Evolutionary conservation across 2,888 invertebrate species (phyloP).

Genomic region (Suillia variegata): DNA sequence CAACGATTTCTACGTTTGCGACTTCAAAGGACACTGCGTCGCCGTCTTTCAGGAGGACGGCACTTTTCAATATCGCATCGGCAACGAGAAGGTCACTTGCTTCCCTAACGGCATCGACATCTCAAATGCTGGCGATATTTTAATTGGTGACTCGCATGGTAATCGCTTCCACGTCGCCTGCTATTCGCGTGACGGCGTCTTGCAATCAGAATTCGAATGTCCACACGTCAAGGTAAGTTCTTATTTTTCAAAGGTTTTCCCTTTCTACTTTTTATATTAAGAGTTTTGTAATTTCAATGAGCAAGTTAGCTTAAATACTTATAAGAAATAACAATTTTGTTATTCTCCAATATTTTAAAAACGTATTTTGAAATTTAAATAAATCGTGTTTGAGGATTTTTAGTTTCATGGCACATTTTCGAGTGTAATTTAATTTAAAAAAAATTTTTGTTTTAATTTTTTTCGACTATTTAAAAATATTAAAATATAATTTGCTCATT

Average conservation of each 20-base stretch:
- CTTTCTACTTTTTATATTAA: neutral
- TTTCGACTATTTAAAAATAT: too few relatives aligned
- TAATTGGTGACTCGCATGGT: constrained; percentile 96
- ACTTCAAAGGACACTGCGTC: constrained; percentile 97
- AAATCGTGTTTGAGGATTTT: too few relatives aligned
- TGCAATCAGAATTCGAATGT: constrained; percentile 93
- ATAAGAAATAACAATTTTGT: too few relatives aligned
- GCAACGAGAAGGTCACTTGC: constrained; percentile 93
- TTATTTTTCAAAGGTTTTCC: neutral
- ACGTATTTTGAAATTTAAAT: too few relatives aligned
- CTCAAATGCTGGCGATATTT: constrained; percentile 93
- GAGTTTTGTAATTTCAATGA: neutral
- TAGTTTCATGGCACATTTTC: too few relatives aligned
- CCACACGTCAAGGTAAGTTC: constrained; percentile 89
- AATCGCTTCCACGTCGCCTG: constrained; percentile 98
- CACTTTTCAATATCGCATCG: constrained; percentile 88
- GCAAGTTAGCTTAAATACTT: too few relatives aligned
- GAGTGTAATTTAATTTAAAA: too few relatives aligned
- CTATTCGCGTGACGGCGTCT: constrained; percentile 84
- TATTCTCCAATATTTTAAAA: neutral
- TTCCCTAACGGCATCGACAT: constrained; percentile 98
- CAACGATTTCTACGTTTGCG: constrained; percentile 94
- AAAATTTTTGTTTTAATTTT: too few relatives aligned
- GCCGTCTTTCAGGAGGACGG: constrained; percentile 95
- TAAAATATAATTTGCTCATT: too few relatives aligned